Percentiles rank a stretch among this genome's conserved stretches.
These are phyloP conservation scores for Tetropium fuscum DNA, from an alignment of 2,888 invertebrate genomes.

Conservation along the genomic window DNA sequence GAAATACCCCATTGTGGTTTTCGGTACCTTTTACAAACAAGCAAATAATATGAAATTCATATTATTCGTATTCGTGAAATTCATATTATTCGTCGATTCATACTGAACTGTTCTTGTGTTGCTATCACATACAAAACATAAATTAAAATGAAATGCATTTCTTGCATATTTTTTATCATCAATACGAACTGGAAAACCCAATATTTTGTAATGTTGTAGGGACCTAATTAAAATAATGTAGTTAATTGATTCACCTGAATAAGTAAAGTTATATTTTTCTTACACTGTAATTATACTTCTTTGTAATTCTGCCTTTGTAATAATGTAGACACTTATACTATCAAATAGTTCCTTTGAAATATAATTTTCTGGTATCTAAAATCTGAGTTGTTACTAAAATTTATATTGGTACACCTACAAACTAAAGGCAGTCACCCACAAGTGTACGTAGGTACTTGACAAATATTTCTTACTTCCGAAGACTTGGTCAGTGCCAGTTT, in stretches of 20 bases:
- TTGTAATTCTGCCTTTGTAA: slow-evolving; percentile 93
- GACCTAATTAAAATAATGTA: slow-evolving; percentile 71
- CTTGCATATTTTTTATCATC: slow-evolving; percentile 89
- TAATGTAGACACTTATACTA: slow-evolving; percentile 93
- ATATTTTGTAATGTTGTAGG: slow-evolving; percentile 83
- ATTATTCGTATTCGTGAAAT: no score
- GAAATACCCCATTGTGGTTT: no score
- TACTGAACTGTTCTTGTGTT: slow-evolving; percentile 92
- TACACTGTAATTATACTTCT: slow-evolving; percentile 92
- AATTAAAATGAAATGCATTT: slow-evolving; percentile 95
- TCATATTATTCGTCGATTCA: no score
- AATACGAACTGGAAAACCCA: slow-evolving; percentile 93
- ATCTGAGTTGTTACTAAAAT: no score
- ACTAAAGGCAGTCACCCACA: no score
- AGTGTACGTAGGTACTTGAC: no score
- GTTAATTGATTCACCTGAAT: slow-evolving; percentile 10
- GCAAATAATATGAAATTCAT: no score
- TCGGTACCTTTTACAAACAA: no score
- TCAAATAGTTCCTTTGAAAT: slow-evolving; percentile 95
- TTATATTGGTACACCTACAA: no score
- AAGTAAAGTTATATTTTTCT: slow-evolving; percentile 58
- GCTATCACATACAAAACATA: slow-evolving; percentile 94
- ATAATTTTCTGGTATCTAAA: slow-evolving; percentile 88
- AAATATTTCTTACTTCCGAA: no score
- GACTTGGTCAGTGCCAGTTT: no score